These are phyloP conservation scores for Oedothorax gibbosus DNA, from an alignment of 1,140 invertebrate genomes.

Conservation along the genomic window DNA sequence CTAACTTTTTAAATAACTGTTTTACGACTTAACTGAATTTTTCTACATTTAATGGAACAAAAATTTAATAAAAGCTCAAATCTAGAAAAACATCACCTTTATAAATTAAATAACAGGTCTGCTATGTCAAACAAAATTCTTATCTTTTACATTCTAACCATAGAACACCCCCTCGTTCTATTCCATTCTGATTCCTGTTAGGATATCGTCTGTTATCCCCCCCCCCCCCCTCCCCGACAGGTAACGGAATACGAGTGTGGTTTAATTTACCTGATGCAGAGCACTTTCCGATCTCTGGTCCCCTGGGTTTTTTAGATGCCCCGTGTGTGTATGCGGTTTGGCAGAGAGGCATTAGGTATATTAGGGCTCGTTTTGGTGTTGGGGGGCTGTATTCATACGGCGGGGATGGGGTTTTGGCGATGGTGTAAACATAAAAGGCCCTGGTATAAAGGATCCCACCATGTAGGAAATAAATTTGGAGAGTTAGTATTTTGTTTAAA, in stretches of 20 bases:
- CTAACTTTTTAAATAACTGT: too few species aligned
- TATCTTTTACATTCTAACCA: too few species aligned
- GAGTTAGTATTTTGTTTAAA: too few species aligned
- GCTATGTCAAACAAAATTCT: too few species aligned
- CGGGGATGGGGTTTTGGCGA: not conserved
- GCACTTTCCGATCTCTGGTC: constrained; percentile 11
- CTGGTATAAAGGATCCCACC: too few species aligned
- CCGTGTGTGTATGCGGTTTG: constrained; percentile 50
- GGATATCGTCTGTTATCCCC: not conserved
- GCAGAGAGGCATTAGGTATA: constrained; percentile 55
- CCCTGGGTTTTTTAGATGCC: constrained; percentile 31
- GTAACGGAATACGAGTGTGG: constrained; percentile 42
- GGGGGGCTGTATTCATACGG: not conserved
- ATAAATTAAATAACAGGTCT: too few species aligned
- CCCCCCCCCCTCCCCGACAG: not conserved
- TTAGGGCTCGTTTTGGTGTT: constrained; percentile 44
- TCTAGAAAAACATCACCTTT: too few species aligned
- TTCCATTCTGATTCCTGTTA: constrained; percentile 41
- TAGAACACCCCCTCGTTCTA: not conserved
- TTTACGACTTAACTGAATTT: too few species aligned
- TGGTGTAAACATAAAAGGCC: too few species aligned
- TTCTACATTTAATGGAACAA: too few species aligned
- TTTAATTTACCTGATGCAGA: constrained; percentile 59
- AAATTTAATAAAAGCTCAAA: too few species aligned
- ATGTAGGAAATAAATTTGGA: too few species aligned